Conservation (phyloP, 2,797 vertebrate genomes). For the Schizopygopsis pylzovi region DNA sequence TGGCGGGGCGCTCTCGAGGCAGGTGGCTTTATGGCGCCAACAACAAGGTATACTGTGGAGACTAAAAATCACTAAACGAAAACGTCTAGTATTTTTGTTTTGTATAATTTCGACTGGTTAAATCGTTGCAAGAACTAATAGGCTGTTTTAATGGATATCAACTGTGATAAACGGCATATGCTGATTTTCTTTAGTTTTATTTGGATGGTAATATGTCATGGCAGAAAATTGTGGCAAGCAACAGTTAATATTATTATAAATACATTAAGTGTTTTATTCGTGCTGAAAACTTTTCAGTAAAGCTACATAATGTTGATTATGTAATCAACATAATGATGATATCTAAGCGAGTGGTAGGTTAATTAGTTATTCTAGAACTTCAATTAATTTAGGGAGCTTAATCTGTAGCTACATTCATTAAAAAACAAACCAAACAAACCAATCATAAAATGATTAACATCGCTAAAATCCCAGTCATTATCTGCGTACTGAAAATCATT, state of each 20-base stretch:
- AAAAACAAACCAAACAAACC: background rate
- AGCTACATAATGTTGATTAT: background rate
- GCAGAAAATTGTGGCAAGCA: background rate
- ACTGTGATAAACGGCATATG: background rate
- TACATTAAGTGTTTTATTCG: background rate
- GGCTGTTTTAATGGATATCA: background rate
- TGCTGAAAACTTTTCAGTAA: background rate
- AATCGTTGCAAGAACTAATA: background rate
- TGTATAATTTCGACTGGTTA: background rate
- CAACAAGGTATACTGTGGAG: constrained; percentile 54
- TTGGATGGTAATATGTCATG: background rate
- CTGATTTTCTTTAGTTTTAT: background rate
- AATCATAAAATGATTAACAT: background rate
- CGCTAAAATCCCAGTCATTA: background rate
- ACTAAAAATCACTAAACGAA: constrained; percentile 60
- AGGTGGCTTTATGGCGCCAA: constrained; percentile 72
- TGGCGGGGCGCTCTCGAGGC: constrained; percentile 63
- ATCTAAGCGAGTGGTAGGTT: background rate
- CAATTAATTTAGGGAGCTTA: background rate
- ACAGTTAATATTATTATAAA: background rate
- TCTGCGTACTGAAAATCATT: background rate
- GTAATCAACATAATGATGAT: too few relatives aligned
- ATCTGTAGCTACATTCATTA: background rate
- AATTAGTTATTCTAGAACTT: background rate
- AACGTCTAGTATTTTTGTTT: constrained; percentile 64